These are phyloP conservation scores for Clarias pachynema DNA, from an alignment of 2,797 vertebrate species.

Conservation along the genomic window DNA sequence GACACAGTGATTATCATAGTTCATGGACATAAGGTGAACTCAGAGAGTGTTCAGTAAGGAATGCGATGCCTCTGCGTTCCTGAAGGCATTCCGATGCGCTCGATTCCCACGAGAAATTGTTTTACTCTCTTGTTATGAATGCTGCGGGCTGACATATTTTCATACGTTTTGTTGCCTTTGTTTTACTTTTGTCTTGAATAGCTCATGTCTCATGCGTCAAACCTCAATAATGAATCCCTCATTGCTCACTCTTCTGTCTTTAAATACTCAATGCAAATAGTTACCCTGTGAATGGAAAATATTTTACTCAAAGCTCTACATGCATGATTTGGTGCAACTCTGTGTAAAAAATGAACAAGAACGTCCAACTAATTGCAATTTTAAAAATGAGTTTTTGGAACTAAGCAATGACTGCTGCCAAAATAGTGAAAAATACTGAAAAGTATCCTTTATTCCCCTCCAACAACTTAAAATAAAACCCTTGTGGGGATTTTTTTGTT, in stretches of 20 bases:
- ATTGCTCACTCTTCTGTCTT: not conserved
- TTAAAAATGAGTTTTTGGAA: not conserved
- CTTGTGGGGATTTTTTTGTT: not conserved
- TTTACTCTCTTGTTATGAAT: slow-evolving; percentile 21
- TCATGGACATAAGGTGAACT: slow-evolving; percentile 19
- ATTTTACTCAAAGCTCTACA: slow-evolving; percentile 8
- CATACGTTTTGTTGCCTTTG: slow-evolving; percentile 22
- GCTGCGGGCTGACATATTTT: slow-evolving; percentile 43
- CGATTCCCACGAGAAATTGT: slow-evolving; percentile 61
- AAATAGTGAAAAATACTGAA: not conserved
- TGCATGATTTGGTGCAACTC: not conserved
- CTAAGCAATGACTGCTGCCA: not conserved
- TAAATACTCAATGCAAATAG: slow-evolving; percentile 10
- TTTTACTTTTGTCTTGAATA: slow-evolving; percentile 12
- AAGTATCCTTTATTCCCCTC: not conserved
- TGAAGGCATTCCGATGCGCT: slow-evolving; percentile 44
- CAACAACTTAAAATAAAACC: not conserved
- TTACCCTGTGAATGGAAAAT: slow-evolving; percentile 6
- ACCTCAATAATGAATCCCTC: not conserved
- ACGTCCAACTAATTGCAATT: slow-evolving; percentile 18
- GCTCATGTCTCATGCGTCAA: slow-evolving; percentile 13
- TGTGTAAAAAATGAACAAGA: not conserved
- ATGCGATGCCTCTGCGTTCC: not conserved
- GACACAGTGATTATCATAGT: not conserved
- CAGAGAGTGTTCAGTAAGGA: not conserved